These are phyloP conservation scores for Lepidochitona cinerea DNA, from an alignment of 2,888 invertebrate genomes.

Conservation along the genomic window DNA sequence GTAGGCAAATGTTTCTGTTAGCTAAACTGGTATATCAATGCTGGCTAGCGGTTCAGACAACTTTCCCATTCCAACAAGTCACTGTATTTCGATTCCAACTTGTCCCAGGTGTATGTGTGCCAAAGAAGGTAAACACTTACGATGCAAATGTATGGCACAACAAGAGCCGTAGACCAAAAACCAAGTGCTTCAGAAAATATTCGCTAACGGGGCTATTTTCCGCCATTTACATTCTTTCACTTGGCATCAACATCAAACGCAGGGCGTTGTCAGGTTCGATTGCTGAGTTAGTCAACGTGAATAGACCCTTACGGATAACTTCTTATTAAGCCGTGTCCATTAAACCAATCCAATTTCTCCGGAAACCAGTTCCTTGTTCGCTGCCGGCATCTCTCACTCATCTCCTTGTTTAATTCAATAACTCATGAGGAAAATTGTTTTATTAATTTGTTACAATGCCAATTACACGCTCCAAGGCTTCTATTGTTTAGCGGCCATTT, in stretches of 20 bases:
- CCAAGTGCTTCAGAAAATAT: too few relatives aligned
- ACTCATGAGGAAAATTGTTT: slow-evolving; percentile 16
- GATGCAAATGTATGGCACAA: too few relatives aligned
- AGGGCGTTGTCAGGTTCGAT: not conserved
- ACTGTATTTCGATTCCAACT: too few relatives aligned
- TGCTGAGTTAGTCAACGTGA: too few relatives aligned
- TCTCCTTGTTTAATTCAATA: slow-evolving; percentile 10
- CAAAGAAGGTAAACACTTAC: too few relatives aligned
- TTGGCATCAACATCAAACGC: not conserved
- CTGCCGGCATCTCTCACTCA: not conserved
- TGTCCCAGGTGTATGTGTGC: too few relatives aligned
- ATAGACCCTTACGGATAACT: too few relatives aligned
- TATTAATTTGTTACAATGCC: slow-evolving; percentile 24
- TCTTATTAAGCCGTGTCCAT: not conserved
- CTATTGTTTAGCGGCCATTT: not conserved
- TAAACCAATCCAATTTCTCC: not conserved
- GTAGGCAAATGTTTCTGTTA: too few relatives aligned
- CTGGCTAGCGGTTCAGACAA: too few relatives aligned
- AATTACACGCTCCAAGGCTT: slow-evolving; percentile 14
- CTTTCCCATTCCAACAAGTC: too few relatives aligned
- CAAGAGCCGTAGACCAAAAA: too few relatives aligned
- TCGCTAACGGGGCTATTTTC: not conserved
- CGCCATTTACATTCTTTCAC: not conserved
- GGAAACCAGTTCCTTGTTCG: not conserved
- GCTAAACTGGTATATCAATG: too few relatives aligned